Evolutionary conservation across 2,797 vertebrate species (phyloP).

Genomic region (Pseudochaenichthys georgianus): DNA sequence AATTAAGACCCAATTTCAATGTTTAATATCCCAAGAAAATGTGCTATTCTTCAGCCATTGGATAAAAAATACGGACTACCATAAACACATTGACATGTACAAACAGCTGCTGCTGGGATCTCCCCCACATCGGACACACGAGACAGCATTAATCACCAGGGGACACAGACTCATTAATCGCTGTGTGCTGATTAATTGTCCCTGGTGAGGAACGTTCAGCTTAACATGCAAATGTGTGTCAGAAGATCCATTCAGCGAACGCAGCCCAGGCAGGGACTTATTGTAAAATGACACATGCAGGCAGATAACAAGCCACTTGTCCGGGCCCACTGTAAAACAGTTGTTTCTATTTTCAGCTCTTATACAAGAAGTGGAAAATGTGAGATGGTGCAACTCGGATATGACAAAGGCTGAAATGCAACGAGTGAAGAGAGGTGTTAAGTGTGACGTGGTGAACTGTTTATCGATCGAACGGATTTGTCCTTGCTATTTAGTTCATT

Average conservation of each 20-base stretch:
- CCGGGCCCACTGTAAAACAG: slow-evolving; percentile 65
- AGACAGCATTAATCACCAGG: slow-evolving; percentile 80
- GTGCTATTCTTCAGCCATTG: slow-evolving; percentile 9
- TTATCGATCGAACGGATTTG: slow-evolving; percentile 41
- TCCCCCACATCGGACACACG: slow-evolving; percentile 68
- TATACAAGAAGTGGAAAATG: slow-evolving; percentile 42
- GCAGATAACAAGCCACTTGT: slow-evolving; percentile 72
- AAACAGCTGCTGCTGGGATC: slow-evolving; percentile 78
- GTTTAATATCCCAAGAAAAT: slow-evolving; percentile 40
- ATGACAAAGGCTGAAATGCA: slow-evolving; percentile 38
- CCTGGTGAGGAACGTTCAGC: slow-evolving; percentile 69
- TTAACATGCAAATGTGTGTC: slow-evolving; percentile 83
- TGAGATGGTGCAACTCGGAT: slow-evolving; percentile 41
- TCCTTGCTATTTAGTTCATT: slow-evolving; percentile 28
- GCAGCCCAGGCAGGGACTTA: slow-evolving; percentile 60
- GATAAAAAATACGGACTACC: slow-evolving; percentile 42
- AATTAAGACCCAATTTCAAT: slow-evolving; percentile 22
- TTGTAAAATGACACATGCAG: slow-evolving; percentile 72
- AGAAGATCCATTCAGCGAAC: slow-evolving; percentile 59
- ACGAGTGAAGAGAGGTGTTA: slow-evolving; percentile 28
- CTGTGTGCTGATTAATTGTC: slow-evolving; percentile 80
- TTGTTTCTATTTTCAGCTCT: slow-evolving; percentile 64
- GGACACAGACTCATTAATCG: slow-evolving; percentile 80
- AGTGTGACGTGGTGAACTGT: slow-evolving; percentile 17
- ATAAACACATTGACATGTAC: slow-evolving; percentile 63